phyloP scores from a whole-genome alignment of 2,888 invertebrate genomes.

The Synergus umbraculus region DNA sequence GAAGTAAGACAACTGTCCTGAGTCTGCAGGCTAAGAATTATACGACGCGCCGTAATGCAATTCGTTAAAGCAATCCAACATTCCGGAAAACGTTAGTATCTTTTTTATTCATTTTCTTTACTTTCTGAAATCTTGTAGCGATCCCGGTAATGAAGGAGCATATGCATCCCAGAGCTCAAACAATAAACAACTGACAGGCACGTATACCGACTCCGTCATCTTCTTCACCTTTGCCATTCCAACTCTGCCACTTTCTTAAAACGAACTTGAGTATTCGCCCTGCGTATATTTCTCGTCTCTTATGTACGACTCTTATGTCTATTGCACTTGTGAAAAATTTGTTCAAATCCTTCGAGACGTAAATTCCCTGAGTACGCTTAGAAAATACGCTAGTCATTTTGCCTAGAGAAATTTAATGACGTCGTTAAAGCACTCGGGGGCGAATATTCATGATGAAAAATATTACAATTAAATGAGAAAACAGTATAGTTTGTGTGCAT shows the following conservation, averaged over 20 bases:
- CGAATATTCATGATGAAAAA: conserved; percentile 38
- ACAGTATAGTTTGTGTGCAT: too few species aligned
- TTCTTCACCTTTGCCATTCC: conserved; percentile 11
- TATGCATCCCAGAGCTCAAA: conserved; percentile 10
- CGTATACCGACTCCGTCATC: conserved; percentile 17
- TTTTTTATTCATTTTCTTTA: neutral
- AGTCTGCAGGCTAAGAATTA: neutral
- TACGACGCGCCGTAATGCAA: neutral
- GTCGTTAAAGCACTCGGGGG: conserved; percentile 8
- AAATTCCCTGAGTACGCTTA: conserved; percentile 16
- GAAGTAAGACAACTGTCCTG: neutral
- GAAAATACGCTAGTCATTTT: conserved; percentile 3
- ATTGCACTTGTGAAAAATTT: conserved; percentile 12
- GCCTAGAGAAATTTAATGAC: conserved; percentile 15
- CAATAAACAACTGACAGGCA: conserved; percentile 26
- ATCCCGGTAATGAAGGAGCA: conserved; percentile 10
- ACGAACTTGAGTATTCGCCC: conserved; percentile 23
- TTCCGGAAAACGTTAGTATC: conserved; percentile 10
- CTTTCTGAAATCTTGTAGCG: conserved; percentile 12
- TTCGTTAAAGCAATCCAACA: conserved; percentile 2
- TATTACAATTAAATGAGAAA: neutral
- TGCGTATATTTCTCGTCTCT: conserved; percentile 5
- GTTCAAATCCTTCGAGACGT: conserved; percentile 31
- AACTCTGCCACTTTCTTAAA: conserved; percentile 21
- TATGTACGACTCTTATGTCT: conserved; percentile 7